Percentiles rank a stretch among this genome's conserved stretches.
Conservation (phyloP, 2,113 vertebrate genomes). For the crab-eating macaque (Macaca fascicularis) region T2T-MFA8v1.1 NC_088379.1:120121001-120121500, state of each 20-base stretch:
- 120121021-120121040: neutral
- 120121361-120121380: neutral
- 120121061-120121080: neutral
- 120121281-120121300: neutral
- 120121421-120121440: neutral
- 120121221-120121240: neutral
- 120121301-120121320: neutral
- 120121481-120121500: neutral
- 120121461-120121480: neutral
- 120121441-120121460: neutral
- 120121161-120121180: neutral
- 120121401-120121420: neutral
- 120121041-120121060: neutral
- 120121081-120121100: neutral
- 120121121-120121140: neutral
- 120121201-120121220: neutral
- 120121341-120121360: neutral
- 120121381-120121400: neutral
- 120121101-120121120: neutral
- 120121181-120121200: neutral
- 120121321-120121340: neutral
- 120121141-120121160: neutral
- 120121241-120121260: neutral
- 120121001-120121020: neutral
- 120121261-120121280: neutral